Base-by-base conservation (phyloP, 2,888 invertebrate genomes). In the Oconnorella tubifera region DNA sequence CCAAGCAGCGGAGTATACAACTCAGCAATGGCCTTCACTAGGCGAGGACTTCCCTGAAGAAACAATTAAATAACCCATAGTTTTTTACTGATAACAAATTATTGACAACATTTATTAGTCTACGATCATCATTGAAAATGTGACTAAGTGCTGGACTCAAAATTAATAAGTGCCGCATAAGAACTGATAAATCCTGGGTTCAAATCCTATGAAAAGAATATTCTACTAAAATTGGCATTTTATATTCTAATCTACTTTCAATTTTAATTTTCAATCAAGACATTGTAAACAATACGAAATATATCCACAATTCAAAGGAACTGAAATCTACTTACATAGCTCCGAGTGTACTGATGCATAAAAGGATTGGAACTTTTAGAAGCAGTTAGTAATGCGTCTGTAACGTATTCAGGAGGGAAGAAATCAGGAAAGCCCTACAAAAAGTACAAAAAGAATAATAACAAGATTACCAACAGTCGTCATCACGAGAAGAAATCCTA, bases 291-390 rank as follows among this genome's bases (percentile, higher is more conserved):
- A n/a, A n/a, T n/a, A n/a, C n/a, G n/a, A n/a, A n/a, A n/a, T n/a
- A n/a, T n/a, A n/a, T n/a, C n/a, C n/a, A n/a, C n/a, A n/a, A n/a
- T n/a, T n/a, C n/a, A n/a, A n/a, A n/a, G n/a, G n/a, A n/a, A 3
- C 23, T 23, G 3, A n/a, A 6, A 4, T 62, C 23, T 68, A 86
- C 89, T 87, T 86, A 96, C 95, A 87, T 89, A 94, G 77, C 93
- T 92, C 78, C 97, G 86, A 0, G 96, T 94, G 75, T 98, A 98
- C 79, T 98, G 97, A 80, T 96, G 90, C 40, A 92, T 78, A 6
- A 91, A 82, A 27, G 88, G 87, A 83, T 93, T 90, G 0, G 33
- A 33, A 0, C 74, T 71, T 2, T 81, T 83, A 0, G 89, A 85
- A 27, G 89, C 88, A 23, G 88, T 86, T 0, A 87, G 85, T 64